Percentiles rank a stretch among this genome's conserved stretches.
These are phyloP conservation scores for Neofelis nebulosa DNA, from an alignment of 2,113 vertebrate species.

Conservation along the genomic window DNA sequence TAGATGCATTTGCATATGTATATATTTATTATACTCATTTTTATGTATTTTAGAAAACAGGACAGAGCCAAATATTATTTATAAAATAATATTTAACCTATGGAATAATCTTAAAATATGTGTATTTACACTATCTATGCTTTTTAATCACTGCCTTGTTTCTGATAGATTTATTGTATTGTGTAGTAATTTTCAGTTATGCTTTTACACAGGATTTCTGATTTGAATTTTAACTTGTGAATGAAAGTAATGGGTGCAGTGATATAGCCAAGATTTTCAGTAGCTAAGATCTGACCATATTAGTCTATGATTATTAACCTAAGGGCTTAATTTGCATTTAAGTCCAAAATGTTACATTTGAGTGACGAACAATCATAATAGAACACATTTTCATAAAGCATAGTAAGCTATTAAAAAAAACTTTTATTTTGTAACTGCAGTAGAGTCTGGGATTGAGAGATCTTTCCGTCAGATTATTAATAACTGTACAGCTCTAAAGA, in stretches of 20 bases:
- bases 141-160: not conserved
- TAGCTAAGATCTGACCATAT: not conserved
- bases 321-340: not conserved
- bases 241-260: not conserved
- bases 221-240: constrained; percentile 37
- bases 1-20: not conserved
- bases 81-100: not conserved
- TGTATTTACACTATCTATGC: not conserved
- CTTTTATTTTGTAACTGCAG: not conserved
- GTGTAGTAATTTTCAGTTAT: constrained; percentile 11
- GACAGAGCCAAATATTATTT: not conserved
- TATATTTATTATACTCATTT: not conserved
- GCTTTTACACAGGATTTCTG: constrained; percentile 8
- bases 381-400: constrained; percentile 18
- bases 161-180: not conserved
- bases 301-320: constrained; percentile 9
- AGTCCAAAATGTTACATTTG: not conserved
- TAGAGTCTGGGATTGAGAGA: not conserved
- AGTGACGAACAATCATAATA: not conserved
- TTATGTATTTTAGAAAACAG: not conserved
- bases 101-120: not conserved
- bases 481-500: not conserved
- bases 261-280: not conserved
- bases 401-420: not conserved
- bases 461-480: not conserved